A percentile compares a stretch with the other conserved stretches of the same genome.
phyloP scores from a whole-genome alignment of 1,140 invertebrate genomes.

The Lepidurus apus region DNA sequence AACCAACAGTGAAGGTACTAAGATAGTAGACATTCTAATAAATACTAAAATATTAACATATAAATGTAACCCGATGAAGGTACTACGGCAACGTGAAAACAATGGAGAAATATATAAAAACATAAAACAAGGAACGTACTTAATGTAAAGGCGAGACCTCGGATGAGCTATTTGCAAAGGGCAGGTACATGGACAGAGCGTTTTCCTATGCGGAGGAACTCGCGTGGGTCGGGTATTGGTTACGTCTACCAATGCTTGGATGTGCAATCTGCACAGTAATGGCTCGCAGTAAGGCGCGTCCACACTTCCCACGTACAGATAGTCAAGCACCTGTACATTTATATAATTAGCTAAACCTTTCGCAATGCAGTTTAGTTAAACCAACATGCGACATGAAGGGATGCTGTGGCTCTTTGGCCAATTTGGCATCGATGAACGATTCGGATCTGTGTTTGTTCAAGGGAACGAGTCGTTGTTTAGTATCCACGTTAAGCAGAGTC shows the following conservation, averaged over 20 bases:
- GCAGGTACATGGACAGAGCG: constrained; percentile 37
- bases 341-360: neutral
- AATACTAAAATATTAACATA: too few relatives aligned
- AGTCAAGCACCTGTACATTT: constrained; percentile 33
- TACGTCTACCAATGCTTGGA: constrained; percentile 37
- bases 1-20: too few relatives aligned
- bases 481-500: neutral
- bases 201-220: constrained; percentile 36
- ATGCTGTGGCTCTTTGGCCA: neutral
- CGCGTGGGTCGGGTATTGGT: constrained; percentile 33
- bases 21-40: too few relatives aligned
- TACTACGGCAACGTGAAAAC: too few relatives aligned
- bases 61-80: too few relatives aligned
- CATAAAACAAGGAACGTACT: neutral
- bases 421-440: neutral
- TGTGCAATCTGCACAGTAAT: constrained; percentile 36
- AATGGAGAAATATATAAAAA: neutral
- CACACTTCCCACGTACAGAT: constrained; percentile 38
- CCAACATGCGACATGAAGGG: neutral
- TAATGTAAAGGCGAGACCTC: constrained; percentile 32
- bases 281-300: constrained; percentile 38
- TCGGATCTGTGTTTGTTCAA: constrained; percentile 11
- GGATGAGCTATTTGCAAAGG: constrained; percentile 34
- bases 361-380: neutral
- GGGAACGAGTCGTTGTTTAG: neutral